Evolutionary conservation across 2,113 vertebrate genomes (phyloP).

Genomic region (Dasyornis broadbenti): DNA sequence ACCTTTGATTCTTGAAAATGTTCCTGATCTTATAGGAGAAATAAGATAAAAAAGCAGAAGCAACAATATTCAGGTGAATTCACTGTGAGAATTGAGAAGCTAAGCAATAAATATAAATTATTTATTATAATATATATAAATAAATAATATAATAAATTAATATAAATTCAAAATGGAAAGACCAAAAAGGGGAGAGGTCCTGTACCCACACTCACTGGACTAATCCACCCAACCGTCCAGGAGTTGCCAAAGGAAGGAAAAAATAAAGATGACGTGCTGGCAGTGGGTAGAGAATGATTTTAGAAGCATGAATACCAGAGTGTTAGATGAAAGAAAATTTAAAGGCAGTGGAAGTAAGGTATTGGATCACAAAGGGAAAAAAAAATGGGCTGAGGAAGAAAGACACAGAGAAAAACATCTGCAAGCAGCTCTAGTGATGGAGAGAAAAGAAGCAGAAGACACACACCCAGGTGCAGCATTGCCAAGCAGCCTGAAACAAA

Average conservation of each 20-base stretch:
- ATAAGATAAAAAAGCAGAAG: neutral
- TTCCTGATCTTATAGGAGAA: neutral
- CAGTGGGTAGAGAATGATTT: neutral
- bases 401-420: slow-evolving; percentile 62
- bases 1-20: neutral
- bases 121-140: no score
- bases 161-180: neutral
- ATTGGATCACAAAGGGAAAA: slow-evolving; percentile 9
- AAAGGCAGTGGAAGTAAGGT: slow-evolving; percentile 25
- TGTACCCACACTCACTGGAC: neutral
- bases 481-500: slow-evolving; percentile 59
- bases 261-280: slow-evolving; percentile 19
- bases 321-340: slow-evolving; percentile 34
- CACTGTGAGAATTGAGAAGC: neutral
- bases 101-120: neutral
- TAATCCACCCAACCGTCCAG: neutral
- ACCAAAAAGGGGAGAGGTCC: neutral
- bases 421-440: slow-evolving; percentile 48
- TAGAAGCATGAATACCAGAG: neutral
- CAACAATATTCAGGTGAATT: neutral
- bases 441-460: slow-evolving; percentile 56
- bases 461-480: slow-evolving; percentile 60
- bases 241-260: slow-evolving; percentile 5
- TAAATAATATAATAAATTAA: slow-evolving; percentile 12
- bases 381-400: slow-evolving; percentile 57